These are phyloP conservation scores for Nibea albiflora DNA, from an alignment of 2,113 vertebrate genomes.

Conservation along the genomic window DNA sequence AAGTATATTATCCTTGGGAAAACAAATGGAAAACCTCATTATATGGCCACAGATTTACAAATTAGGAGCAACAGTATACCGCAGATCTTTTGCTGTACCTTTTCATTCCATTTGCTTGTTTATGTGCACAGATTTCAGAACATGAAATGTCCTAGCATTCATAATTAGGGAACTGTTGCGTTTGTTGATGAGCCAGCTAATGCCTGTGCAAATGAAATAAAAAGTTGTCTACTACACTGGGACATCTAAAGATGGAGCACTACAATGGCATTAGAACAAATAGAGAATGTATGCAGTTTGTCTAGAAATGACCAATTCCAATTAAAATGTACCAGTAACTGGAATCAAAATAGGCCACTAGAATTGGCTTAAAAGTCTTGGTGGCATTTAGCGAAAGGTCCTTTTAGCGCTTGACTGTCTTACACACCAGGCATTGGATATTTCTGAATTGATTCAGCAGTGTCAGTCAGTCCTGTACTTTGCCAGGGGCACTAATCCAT, in stretches of 20 bases:
- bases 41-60: background rate
- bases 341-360: slow-evolving; percentile 37
- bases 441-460: slow-evolving; percentile 82
- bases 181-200: background rate
- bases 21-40: background rate
- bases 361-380: slow-evolving; percentile 55
- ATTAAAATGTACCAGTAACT: slow-evolving; percentile 24
- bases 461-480: slow-evolving; percentile 75
- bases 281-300: slow-evolving; percentile 1
- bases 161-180: background rate
- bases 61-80: background rate
- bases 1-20: background rate
- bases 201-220: background rate
- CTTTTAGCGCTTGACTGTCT: slow-evolving; percentile 64
- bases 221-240: background rate
- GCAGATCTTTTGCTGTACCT: background rate
- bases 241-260: background rate
- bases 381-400: slow-evolving; percentile 82
- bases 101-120: background rate
- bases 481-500: slow-evolving; percentile 81
- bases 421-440: slow-evolving; percentile 69
- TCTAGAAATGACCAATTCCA: slow-evolving; percentile 4
- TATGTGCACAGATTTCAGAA: background rate
- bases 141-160: background rate
- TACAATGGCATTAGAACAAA: background rate